Conservation (phyloP, 2,113 vertebrate species). For the Sceloporus tristichus region DNA sequence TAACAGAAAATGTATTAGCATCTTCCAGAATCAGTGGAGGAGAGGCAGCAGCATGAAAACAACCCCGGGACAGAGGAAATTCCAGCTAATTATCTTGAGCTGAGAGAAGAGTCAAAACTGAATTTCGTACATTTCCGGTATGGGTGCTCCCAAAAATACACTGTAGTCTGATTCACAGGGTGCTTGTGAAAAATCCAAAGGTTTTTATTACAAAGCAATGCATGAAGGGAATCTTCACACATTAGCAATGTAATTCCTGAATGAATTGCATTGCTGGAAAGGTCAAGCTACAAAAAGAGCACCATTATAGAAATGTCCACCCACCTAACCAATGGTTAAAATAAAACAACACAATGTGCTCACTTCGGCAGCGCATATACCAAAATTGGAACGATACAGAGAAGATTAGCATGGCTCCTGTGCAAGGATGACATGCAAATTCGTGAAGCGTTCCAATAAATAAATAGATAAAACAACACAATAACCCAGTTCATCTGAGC, state of each 20-base stretch:
- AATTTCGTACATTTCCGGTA: background rate
- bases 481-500: fast-evolving
- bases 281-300: slow-evolving; percentile 14
- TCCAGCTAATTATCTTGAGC: fast-evolving
- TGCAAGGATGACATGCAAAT: too few relatives aligned
- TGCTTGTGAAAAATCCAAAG: slow-evolving; percentile 13
- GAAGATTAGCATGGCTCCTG: too few relatives aligned
- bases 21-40: background rate
- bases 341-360: too few relatives aligned
- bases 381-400: too few relatives aligned
- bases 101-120: background rate
- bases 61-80: fast-evolving
- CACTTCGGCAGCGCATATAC: too few relatives aligned
- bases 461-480: too few relatives aligned
- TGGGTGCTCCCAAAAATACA: slow-evolving; percentile 35
- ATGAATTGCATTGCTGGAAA: slow-evolving; percentile 50
- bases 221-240: slow-evolving; percentile 1
- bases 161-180: slow-evolving; percentile 46
- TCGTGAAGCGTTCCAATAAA: too few relatives aligned
- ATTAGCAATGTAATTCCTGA: slow-evolving; percentile 31
- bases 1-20: background rate
- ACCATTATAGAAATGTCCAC: background rate
- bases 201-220: slow-evolving; percentile 38
- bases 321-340: slow-evolving; percentile 11
- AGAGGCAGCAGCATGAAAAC: background rate